Evolutionary conservation across 2,888 invertebrate genomes (phyloP).

Genomic region (Drosophila sordidapex): DNA sequence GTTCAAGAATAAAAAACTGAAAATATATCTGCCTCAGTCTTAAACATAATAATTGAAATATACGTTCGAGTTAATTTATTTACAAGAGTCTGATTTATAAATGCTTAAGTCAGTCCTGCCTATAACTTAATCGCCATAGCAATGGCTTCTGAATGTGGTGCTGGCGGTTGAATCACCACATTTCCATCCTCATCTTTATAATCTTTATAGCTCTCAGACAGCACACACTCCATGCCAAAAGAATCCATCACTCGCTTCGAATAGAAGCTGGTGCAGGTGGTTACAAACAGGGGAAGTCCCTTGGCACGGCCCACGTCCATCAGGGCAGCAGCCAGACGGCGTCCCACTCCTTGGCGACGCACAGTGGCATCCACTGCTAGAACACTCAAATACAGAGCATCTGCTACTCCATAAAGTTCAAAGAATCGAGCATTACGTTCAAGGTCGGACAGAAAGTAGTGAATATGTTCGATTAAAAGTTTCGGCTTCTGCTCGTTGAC

Average conservation of each 20-base stretch:
- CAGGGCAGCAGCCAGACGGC: constrained; percentile 55
- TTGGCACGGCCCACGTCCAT: constrained; percentile 61
- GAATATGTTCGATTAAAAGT: constrained; percentile 46
- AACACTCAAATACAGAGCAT: constrained; percentile 58
- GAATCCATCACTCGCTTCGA: constrained; percentile 64
- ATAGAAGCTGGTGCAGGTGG: constrained; percentile 73
- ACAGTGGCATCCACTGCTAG: constrained; percentile 51
- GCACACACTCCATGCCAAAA: constrained; percentile 64
- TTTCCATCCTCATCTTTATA: constrained; percentile 61
- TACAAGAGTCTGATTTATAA: fast-evolving
- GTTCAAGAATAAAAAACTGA: background rate
- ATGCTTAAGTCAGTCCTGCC: background rate
- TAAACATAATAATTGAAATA: background rate
- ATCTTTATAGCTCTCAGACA: constrained; percentile 51
- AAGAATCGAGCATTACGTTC: constrained; percentile 64
- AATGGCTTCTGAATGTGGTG: constrained; percentile 55
- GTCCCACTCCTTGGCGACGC: constrained; percentile 67
- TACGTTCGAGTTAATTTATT: background rate
- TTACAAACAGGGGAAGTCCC: constrained; percentile 55
- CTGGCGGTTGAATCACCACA: constrained; percentile 64
- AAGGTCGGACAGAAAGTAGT: constrained; percentile 61
- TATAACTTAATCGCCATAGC: constrained; percentile 56
- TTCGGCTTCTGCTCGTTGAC: constrained; percentile 22
- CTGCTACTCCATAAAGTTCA: constrained; percentile 44
- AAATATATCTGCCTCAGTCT: background rate